phyloP scores from a whole-genome alignment of 2,888 invertebrate genomes.

The Timema podura region DNA sequence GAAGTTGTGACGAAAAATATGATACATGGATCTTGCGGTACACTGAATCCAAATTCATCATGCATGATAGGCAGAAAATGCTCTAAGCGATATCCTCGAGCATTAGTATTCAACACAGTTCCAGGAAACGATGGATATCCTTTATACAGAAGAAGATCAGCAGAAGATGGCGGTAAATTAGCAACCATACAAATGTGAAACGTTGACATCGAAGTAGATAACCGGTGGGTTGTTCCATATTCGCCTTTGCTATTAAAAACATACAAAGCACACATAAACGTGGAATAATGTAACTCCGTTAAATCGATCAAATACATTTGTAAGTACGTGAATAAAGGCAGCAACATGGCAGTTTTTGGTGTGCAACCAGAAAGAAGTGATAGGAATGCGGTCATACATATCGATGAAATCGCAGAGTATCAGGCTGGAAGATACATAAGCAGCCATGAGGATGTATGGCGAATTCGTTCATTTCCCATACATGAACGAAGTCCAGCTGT shows the following conservation, averaged over 20 bases:
- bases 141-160: constrained; percentile 20
- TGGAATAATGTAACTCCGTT: constrained; percentile 31
- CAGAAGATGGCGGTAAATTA: constrained; percentile 18
- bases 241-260: constrained; percentile 15
- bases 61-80: constrained; percentile 20
- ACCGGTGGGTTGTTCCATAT: constrained; percentile 39
- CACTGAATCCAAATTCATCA: constrained; percentile 30
- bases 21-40: constrained; percentile 35
- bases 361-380: constrained; percentile 19
- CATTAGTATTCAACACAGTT: constrained; percentile 19
- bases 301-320: constrained; percentile 36
- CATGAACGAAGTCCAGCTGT: constrained; percentile 32
- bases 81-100: constrained; percentile 21
- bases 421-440: constrained; percentile 32
- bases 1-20: constrained; percentile 33
- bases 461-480: constrained; percentile 27
- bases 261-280: constrained; percentile 28
- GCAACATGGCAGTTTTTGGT: constrained; percentile 36
- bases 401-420: constrained; percentile 27
- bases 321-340: constrained; percentile 20
- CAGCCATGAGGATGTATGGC: constrained; percentile 30
- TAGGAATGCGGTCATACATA: constrained; percentile 19
- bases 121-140: constrained; percentile 18
- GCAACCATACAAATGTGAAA: constrained; percentile 15
- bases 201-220: constrained; percentile 35